Evolutionary conservation across 2,888 invertebrate species (phyloP).

Genomic region (Lottia scabra): DNA sequence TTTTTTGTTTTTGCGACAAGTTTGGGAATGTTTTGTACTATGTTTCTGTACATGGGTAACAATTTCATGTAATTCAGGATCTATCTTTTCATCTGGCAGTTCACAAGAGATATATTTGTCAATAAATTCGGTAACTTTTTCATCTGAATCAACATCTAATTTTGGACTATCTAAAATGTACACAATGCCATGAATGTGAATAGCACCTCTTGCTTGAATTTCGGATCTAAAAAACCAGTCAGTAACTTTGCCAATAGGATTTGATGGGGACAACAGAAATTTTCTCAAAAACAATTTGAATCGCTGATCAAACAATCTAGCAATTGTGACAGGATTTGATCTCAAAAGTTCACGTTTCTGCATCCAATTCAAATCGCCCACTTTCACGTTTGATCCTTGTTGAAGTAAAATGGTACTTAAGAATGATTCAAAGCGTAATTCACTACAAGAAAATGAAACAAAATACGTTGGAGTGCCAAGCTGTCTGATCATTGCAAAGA

Average conservation of each 20-base stretch:
- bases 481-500: constrained; percentile 24
- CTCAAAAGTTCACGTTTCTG: constrained; percentile 17
- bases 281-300: constrained; percentile 16
- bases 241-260: constrained; percentile 33
- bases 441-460: constrained; percentile 17
- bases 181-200: constrained; percentile 34
- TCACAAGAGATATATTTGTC: constrained; percentile 32
- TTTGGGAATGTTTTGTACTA: too few relatives aligned
- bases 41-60: constrained; percentile 21
- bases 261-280: constrained; percentile 6
- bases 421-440: constrained; percentile 13
- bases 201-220: constrained; percentile 36
- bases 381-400: background rate
- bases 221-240: constrained; percentile 38
- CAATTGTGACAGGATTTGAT: constrained; percentile 19
- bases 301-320: constrained; percentile 22
- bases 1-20: too few relatives aligned
- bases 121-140: too few relatives aligned
- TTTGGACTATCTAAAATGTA: too few relatives aligned
- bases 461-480: constrained; percentile 17
- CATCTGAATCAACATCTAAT: too few relatives aligned
- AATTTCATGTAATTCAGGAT: constrained; percentile 35
- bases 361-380: constrained; percentile 17
- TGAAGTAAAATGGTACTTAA: constrained; percentile 12
- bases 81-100: constrained; percentile 22